Evolutionary conservation across 2,888 invertebrate species (phyloP).

Genomic region (Scrobipalpa atriplicella): DNA sequence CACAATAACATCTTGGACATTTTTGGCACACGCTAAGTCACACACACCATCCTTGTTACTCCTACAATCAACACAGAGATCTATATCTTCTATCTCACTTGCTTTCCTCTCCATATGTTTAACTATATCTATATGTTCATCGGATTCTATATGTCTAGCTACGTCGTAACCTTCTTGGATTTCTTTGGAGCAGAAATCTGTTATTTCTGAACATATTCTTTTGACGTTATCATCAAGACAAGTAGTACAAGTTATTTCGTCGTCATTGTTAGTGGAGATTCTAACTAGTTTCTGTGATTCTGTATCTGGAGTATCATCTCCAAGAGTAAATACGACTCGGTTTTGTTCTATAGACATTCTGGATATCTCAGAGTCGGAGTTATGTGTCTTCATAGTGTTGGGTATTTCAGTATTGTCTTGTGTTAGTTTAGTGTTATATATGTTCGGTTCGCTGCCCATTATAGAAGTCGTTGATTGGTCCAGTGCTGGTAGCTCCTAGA

Average conservation of each 20-base stretch:
- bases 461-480: constrained; percentile 72
- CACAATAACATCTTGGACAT: constrained; percentile 66
- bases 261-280: constrained; percentile 69
- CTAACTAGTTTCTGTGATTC: constrained; percentile 56
- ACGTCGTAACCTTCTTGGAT: constrained; percentile 48
- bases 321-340: constrained; percentile 69
- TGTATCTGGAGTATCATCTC: constrained; percentile 45
- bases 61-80: constrained; percentile 50
- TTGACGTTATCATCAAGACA: constrained; percentile 61
- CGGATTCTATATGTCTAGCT: constrained; percentile 42
- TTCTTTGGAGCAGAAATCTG: constrained; percentile 55
- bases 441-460: constrained; percentile 78
- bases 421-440: constrained; percentile 66
- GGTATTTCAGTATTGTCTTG: constrained; percentile 44
- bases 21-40: constrained; percentile 59
- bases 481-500: constrained; percentile 61
- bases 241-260: constrained; percentile 48
- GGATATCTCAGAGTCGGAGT: constrained; percentile 71
- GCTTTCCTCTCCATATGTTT: constrained; percentile 44
- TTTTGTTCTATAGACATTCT: constrained; percentile 42
- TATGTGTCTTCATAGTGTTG: constrained; percentile 53
- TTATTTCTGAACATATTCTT: constrained; percentile 68
- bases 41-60: constrained; percentile 47
- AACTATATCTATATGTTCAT: constrained; percentile 47
- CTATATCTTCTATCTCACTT: constrained; percentile 44